Conservation (phyloP, 2,797 vertebrate genomes). For the Paguma larvata region DNA sequence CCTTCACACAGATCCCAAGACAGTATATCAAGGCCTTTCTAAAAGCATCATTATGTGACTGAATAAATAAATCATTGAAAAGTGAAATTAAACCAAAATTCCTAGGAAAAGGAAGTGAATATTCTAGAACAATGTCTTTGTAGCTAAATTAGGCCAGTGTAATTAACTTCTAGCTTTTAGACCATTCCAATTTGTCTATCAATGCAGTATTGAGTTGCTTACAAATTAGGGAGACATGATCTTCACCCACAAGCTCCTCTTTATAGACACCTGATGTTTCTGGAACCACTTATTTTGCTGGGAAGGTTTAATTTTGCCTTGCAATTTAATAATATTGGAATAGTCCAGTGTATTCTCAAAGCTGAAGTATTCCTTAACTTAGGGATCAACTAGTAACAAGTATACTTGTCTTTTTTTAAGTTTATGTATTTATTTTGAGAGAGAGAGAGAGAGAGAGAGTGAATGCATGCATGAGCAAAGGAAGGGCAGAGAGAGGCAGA, state of each 20-base stretch:
- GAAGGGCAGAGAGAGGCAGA: too few species aligned
- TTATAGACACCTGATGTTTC: constrained; percentile 39
- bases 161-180: constrained; percentile 15
- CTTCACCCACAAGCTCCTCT: not conserved
- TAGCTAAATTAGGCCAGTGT: not conserved
- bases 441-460: too few species aligned
- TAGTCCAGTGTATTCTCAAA: not conserved
- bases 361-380: constrained; percentile 6
- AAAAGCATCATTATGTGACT: constrained; percentile 1
- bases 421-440: too few species aligned
- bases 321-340: not conserved
- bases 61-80: constrained; percentile 33
- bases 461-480: too few species aligned
- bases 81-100: constrained; percentile 42
- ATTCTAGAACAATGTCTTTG: not conserved
- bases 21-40: not conserved
- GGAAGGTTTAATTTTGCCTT: not conserved
- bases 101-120: not conserved
- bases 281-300: not conserved
- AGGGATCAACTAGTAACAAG: not conserved
- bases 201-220: not conserved
- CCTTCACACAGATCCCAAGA: not conserved
- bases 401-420: not conserved
- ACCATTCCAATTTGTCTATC: not conserved
- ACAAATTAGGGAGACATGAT: not conserved